Evolutionary conservation across 2,113 vertebrate genomes (phyloP), one percentile per base, ranked within the genome.

Genomic region (Nannobrachium achirus): DNA sequence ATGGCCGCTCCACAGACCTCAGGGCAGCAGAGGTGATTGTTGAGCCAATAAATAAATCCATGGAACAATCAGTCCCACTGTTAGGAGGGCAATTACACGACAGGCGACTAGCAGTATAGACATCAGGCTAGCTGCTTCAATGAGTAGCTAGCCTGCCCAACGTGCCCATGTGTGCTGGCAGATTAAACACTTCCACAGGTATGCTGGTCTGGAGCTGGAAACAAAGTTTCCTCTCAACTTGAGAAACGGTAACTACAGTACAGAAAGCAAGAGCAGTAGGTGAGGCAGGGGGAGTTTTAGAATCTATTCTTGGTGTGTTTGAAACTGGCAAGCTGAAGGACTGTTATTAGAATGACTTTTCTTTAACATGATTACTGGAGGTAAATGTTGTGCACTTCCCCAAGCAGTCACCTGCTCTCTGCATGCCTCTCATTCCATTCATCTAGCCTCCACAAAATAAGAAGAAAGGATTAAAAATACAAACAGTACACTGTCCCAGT

Each of bases 21-120:
- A 0, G 71, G 75, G 74, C 71, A 69, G 62, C 16, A 33, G 57
- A 75, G 76, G 13, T 41, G 46, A 75, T 78, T 67, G 70, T 56
- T 51, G 19, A 2, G 52, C 52, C 42, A 49, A 58, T 73, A 71
- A 69, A 75, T 73, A 64, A 45, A 76, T 82, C 64, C 16, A 66
- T 1, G 60, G 15, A 71, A 59, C 6, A 10, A 57, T 8, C 6
- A 16, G 13, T 20, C 62, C 59, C 4, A 4, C 64, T 59, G 20
- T 52, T 51, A 33, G 19, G 52, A 62, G 13, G 60, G n/a, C 51
- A 50, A 71, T 59, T 65, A 60, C 25, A 53, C 10, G 50, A 11
- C 44, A 59, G 15, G 8, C 50, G 25, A 33, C 25, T 33, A 73
- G 65, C 38, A 19, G 20, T 10, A 7, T 45, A 51, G 61, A 56